phyloP scores from a whole-genome alignment of 1,140 invertebrate species.

The Bursaphelenchus mucronatus region DNA sequence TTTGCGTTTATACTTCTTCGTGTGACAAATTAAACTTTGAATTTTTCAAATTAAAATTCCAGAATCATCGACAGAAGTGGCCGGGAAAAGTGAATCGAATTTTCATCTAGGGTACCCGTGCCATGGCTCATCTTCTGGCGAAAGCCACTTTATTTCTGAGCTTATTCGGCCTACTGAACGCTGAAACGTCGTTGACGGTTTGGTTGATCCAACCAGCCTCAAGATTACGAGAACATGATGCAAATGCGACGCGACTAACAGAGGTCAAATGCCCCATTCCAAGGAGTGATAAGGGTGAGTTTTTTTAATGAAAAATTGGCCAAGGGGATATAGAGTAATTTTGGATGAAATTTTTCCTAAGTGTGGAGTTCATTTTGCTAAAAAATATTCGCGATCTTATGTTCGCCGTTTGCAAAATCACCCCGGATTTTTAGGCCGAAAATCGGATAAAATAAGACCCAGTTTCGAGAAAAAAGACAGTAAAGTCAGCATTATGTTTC shows the following conservation, averaged over 20 bases:
- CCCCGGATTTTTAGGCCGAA: neutral
- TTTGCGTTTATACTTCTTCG: too few relatives aligned
- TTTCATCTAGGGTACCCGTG: too few relatives aligned
- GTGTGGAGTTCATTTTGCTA: neutral
- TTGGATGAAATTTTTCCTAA: constrained; percentile 10
- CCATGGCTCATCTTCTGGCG: too few relatives aligned
- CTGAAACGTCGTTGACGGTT: too few relatives aligned
- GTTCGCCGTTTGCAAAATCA: constrained; percentile 5
- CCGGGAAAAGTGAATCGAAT: too few relatives aligned
- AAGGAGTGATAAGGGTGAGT: constrained; percentile 36
- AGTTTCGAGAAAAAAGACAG: too few relatives aligned
- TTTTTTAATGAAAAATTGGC: neutral
- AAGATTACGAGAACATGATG: constrained; percentile 19
- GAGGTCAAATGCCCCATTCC: constrained; percentile 42
- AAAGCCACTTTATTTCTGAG: too few relatives aligned
- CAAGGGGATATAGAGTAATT: neutral
- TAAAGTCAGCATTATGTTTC: too few relatives aligned
- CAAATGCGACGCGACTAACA: constrained; percentile 26
- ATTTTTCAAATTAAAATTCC: too few relatives aligned
- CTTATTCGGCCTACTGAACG: too few relatives aligned
- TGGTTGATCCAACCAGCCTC: constrained; percentile 30
- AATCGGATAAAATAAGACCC: neutral
- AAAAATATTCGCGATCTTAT: constrained; percentile 16
- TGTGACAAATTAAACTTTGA: too few relatives aligned
- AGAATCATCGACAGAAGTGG: too few relatives aligned